These are phyloP conservation scores for Xiphorhynchus elegans DNA, from an alignment of 2,113 vertebrate genomes.

Conservation along the genomic window DNA sequence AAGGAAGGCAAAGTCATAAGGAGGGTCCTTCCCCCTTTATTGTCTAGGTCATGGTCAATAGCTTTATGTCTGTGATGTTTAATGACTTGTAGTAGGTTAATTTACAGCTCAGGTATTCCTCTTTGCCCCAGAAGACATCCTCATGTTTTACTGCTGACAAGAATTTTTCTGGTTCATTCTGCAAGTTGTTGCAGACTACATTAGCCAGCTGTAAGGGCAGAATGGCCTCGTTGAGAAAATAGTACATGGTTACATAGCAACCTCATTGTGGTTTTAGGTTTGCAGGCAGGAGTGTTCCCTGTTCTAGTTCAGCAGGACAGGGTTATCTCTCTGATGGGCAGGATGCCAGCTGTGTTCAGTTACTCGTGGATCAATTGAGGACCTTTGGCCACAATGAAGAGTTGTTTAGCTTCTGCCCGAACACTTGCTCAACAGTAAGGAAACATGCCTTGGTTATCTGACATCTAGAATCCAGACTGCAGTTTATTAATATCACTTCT, in stretches of 20 bases:
- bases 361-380: not conserved
- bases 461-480: not conserved
- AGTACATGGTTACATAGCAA: not conserved
- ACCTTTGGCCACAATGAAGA: not conserved
- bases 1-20: not conserved
- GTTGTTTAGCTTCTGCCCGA: not conserved
- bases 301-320: not conserved
- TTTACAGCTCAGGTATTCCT: not conserved
- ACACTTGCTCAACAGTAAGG: not conserved
- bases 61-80: not conserved
- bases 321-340: not conserved
- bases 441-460: not conserved
- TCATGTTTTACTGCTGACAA: not conserved
- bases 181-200: not conserved
- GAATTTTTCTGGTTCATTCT: not conserved
- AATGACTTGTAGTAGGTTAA: not conserved
- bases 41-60: not conserved
- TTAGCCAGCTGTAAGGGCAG: not conserved
- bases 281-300: not conserved
- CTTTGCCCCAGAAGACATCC: not conserved
- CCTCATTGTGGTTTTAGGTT: not conserved
- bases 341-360: not conserved
- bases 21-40: not conserved
- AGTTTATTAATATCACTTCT: not conserved
- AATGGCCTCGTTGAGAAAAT: not conserved